These are phyloP conservation scores for Saccostrea cuccullata DNA, from an alignment of 1,140 invertebrate genomes.

Conservation along the genomic window DNA sequence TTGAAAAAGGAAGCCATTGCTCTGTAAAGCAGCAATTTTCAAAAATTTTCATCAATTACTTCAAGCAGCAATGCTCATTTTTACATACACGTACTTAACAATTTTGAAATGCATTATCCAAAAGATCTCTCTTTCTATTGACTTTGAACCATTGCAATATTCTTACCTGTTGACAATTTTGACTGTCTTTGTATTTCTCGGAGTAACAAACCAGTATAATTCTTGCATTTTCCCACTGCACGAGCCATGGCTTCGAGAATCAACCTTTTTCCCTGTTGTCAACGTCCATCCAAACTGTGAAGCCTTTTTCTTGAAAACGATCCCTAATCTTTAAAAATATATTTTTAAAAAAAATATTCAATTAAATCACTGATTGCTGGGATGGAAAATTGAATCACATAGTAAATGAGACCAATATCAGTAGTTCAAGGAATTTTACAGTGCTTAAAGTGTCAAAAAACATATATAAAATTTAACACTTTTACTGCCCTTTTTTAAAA, in stretches of 20 bases:
- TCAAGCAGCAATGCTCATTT: not conserved
- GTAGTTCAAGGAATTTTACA: no score
- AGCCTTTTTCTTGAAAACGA: conserved; percentile 47
- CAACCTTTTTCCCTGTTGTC: conserved; percentile 71
- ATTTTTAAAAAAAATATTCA: no score
- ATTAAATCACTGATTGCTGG: no score
- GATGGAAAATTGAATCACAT: no score
- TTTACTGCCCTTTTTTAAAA: no score
- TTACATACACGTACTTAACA: no score
- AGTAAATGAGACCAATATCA: no score
- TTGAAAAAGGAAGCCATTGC: not conserved
- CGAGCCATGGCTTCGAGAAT: conserved; percentile 75
- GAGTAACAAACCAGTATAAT: conserved; percentile 73
- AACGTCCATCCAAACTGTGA: conserved; percentile 78
- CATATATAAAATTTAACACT: no score
- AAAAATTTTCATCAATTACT: not conserved
- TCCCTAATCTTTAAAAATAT: conserved; percentile 52
- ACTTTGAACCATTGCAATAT: not conserved
- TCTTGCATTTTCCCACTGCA: conserved; percentile 71
- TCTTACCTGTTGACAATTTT: conserved; percentile 73
- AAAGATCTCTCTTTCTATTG: not conserved
- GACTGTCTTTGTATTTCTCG: conserved; percentile 76
- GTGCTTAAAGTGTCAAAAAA: no score
- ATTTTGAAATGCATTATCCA: no score
- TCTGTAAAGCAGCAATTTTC: not conserved